Evolutionary conservation across 2,113 vertebrate species (phyloP).

Genomic region (Dicentrarchus labrax): DNA sequence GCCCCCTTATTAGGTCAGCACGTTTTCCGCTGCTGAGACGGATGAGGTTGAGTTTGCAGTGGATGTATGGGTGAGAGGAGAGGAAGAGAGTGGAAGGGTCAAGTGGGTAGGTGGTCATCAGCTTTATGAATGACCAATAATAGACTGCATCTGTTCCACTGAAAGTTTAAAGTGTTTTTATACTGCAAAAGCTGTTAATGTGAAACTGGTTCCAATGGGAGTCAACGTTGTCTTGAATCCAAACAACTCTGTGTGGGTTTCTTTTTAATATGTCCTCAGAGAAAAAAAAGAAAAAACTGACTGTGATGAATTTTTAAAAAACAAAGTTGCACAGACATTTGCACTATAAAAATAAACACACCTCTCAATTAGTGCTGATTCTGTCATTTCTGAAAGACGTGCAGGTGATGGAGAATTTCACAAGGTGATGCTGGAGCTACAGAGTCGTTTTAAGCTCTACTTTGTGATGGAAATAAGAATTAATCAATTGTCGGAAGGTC

Average conservation of each 20-base stretch:
- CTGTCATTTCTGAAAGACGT: neutral
- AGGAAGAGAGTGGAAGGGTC: constrained; percentile 42
- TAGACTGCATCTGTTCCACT: constrained; percentile 18
- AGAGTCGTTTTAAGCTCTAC: too few relatives aligned
- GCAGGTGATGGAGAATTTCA: neutral
- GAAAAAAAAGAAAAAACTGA: too few relatives aligned
- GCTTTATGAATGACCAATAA: constrained; percentile 25
- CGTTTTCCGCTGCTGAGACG: constrained; percentile 31
- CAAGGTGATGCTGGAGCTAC: neutral
- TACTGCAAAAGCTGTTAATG: neutral
- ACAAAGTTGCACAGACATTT: too few relatives aligned
- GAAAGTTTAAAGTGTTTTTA: constrained; percentile 8
- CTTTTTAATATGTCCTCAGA: too few relatives aligned
- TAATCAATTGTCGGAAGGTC: neutral
- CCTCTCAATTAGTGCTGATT: neutral
- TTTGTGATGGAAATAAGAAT: neutral
- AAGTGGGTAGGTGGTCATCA: constrained; percentile 60
- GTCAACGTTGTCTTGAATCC: neutral
- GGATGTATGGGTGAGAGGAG: constrained; percentile 12
- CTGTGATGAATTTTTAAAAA: too few relatives aligned
- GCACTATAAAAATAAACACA: neutral
- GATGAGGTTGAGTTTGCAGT: constrained; percentile 38
- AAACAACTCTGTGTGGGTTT: too few relatives aligned
- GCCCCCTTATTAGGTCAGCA: constrained; percentile 30
- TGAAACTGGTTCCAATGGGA: neutral